phyloP scores from a whole-genome alignment of 64 coral and sea anemone species.

The Orbicella faveolata region DNA sequence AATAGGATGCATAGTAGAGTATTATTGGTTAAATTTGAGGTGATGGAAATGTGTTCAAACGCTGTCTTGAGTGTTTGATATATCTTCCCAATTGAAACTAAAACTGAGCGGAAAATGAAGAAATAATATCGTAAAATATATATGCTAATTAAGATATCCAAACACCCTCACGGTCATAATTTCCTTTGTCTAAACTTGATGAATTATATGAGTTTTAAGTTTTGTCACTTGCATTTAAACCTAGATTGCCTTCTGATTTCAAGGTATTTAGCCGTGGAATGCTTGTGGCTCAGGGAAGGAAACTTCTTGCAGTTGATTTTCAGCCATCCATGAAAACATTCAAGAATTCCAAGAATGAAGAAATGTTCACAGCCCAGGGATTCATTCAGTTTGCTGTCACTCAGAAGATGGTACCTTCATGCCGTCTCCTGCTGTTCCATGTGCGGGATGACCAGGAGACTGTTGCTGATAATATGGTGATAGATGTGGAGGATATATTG shows the following conservation, averaged over 20 bases:
- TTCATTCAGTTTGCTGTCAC: constrained; percentile 69
- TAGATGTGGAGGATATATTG: constrained; percentile 82
- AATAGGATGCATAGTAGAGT: no score
- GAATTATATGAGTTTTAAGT: no score
- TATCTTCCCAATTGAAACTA: no score
- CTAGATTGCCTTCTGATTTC: neutral
- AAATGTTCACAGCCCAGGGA: constrained; percentile 12
- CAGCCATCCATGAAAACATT: neutral
- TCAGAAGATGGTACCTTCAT: constrained; percentile 83
- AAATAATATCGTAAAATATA: no score
- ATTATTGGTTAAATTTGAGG: no score
- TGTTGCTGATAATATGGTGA: constrained; percentile 73
- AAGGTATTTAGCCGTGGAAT: constrained; percentile 36
- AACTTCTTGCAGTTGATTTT: neutral
- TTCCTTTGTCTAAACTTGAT: no score
- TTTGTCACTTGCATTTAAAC: neutral
- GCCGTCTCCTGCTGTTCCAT: constrained; percentile 76
- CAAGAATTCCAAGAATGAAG: neutral
- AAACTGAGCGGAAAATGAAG: no score
- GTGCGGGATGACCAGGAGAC: constrained; percentile 78
- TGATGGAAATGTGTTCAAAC: no score
- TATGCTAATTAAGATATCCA: no score
- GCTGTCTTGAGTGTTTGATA: no score
- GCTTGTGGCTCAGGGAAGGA: constrained; percentile 26
- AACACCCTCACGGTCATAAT: no score